Evolutionary conservation across 2,888 invertebrate species (phyloP).

Genomic region (Acrocyrtus sp.): DNA sequence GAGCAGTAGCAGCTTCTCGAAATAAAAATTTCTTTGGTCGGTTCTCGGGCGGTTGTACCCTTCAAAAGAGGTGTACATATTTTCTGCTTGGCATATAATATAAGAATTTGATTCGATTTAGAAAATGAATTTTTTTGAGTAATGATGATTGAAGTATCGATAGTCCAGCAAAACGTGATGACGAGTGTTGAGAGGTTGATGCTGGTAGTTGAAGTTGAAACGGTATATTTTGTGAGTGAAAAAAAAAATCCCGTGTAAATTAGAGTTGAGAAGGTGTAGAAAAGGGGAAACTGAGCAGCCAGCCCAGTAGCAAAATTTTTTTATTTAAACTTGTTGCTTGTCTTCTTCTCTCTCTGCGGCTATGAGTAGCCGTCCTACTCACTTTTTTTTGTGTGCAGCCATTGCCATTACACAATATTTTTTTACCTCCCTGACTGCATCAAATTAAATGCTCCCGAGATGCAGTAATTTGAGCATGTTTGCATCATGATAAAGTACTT

Average conservation of each 20-base stretch:
- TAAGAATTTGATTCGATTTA: no score
- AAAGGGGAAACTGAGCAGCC: slow-evolving; percentile 6
- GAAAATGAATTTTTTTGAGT: slow-evolving; percentile 11
- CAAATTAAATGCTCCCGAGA: not conserved
- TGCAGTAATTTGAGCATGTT: slow-evolving; percentile 6
- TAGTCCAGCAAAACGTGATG: not conserved
- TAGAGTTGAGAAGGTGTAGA: slow-evolving; percentile 28
- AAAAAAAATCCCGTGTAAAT: slow-evolving; percentile 38
- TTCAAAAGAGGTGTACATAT: no score
- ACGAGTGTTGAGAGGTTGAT: slow-evolving; percentile 11
- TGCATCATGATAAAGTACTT: slow-evolving; percentile 38
- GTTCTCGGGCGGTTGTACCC: no score
- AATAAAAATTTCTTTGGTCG: no score
- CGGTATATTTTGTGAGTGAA: slow-evolving; percentile 10
- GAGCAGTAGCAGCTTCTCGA: no score
- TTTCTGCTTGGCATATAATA: no score
- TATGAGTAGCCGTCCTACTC: slow-evolving; percentile 11
- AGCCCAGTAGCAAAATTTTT: slow-evolving; percentile 38
- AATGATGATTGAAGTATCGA: slow-evolving; percentile 26
- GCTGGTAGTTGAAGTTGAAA: slow-evolving; percentile 1
- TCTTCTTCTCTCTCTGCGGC: not conserved
- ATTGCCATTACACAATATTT: no score
- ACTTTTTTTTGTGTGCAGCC: no score
- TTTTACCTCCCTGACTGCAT: slow-evolving; percentile 32
- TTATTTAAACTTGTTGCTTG: not conserved